These are phyloP conservation scores for Anolis sagrei DNA, from an alignment of 2,113 vertebrate genomes.

Conservation along the genomic window DNA sequence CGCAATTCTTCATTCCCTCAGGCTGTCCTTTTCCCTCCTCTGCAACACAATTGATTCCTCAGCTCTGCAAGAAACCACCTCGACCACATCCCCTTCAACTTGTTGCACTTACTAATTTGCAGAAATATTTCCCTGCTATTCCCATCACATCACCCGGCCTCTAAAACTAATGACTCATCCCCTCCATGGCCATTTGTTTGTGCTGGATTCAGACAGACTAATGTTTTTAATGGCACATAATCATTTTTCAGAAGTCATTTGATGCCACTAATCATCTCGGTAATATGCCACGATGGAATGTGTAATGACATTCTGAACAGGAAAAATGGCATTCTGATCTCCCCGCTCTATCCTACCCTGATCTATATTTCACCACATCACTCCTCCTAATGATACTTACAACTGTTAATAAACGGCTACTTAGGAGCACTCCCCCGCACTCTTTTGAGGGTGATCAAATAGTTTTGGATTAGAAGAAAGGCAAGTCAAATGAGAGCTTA, in stretches of 20 bases:
- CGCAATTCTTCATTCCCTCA: too few relatives aligned
- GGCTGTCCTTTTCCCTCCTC: neutral
- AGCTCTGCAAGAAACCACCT: neutral
- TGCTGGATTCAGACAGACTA: slow-evolving; percentile 77
- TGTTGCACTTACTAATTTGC: slow-evolving; percentile 30
- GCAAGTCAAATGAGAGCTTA: neutral
- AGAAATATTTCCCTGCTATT: slow-evolving; percentile 1
- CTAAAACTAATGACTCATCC: slow-evolving; percentile 69
- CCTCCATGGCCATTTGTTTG: slow-evolving; percentile 75
- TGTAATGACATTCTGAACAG: slow-evolving; percentile 72
- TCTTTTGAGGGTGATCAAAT: slow-evolving; percentile 30
- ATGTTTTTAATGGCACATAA: slow-evolving; percentile 81
- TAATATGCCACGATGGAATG: slow-evolving; percentile 68
- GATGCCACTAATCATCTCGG: slow-evolving; percentile 78
- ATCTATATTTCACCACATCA: slow-evolving; percentile 71
- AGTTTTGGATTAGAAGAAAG: slow-evolving; percentile 24
- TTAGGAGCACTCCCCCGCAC: slow-evolving; percentile 11
- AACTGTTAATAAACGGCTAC: slow-evolving; percentile 67
- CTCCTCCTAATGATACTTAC: slow-evolving; percentile 63
- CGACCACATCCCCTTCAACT: slow-evolving; percentile 6
- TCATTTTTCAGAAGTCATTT: slow-evolving; percentile 82
- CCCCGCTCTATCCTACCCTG: slow-evolving; percentile 37
- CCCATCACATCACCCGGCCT: slow-evolving; percentile 47
- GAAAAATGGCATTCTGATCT: slow-evolving; percentile 66
- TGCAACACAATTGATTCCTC: neutral